Evolutionary conservation across 2,113 vertebrate genomes (phyloP).

Genomic region (Oreochromis tanganicae): DNA sequence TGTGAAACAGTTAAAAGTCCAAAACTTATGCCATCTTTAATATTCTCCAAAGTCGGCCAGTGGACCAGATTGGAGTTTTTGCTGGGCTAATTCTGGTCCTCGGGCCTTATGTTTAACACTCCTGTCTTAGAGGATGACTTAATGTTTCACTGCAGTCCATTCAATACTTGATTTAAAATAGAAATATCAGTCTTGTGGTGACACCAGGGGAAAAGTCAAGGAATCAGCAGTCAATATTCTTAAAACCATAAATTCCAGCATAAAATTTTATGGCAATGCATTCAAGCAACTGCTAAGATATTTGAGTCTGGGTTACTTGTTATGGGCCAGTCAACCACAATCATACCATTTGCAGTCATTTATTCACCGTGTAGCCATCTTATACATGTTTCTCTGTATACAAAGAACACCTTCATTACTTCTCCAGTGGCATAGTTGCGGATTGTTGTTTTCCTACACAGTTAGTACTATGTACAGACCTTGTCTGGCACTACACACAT

Average conservation of each 20-base stretch:
- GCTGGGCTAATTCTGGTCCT: neutral
- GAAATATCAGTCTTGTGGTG: neutral
- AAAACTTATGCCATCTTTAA: neutral
- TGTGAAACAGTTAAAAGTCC: neutral
- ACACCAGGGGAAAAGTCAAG: neutral
- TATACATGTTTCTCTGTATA: neutral
- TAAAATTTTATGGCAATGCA: neutral
- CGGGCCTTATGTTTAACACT: neutral
- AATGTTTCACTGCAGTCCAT: neutral
- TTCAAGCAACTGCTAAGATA: neutral
- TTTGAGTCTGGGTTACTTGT: neutral
- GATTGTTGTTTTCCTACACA: neutral
- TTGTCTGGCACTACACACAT: conserved; percentile 3
- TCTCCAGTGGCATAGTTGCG: neutral
- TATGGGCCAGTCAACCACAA: neutral
- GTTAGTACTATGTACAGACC: neutral
- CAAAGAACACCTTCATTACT: neutral
- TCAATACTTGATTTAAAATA: neutral
- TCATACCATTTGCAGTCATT: neutral
- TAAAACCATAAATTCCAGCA: neutral
- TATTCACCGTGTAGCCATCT: neutral
- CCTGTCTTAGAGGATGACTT: neutral
- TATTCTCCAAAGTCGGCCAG: neutral
- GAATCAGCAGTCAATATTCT: neutral
- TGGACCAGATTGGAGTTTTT: neutral